Evolutionary conservation across 1,140 invertebrate species (phyloP).

Genomic region (Drosophila fuyamai): DNA sequence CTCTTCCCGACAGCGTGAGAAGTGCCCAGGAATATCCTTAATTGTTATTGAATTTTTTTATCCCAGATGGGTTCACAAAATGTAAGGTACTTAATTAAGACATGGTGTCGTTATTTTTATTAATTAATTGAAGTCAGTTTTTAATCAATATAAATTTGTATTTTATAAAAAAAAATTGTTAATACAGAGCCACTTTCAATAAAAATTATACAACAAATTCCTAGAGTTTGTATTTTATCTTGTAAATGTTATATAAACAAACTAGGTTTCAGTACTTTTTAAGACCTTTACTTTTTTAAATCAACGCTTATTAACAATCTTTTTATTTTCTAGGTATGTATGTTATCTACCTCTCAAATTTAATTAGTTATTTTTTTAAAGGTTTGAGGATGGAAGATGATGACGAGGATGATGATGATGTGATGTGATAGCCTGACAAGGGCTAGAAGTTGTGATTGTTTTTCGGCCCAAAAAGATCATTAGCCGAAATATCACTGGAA

Average conservation of each 20-base stretch:
- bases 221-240: too few relatives aligned
- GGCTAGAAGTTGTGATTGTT: conserved; percentile 3
- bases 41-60: background rate
- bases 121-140: background rate
- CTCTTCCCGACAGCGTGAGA: conserved; percentile 33
- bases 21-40: background rate
- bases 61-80: background rate
- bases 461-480: conserved; percentile 37
- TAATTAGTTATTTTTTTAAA: background rate
- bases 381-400: background rate
- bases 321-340: background rate
- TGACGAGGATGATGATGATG: too few relatives aligned
- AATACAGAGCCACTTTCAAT: too few relatives aligned
- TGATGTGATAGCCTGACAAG: background rate
- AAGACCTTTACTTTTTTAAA: too few relatives aligned
- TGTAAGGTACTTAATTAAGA: background rate
- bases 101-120: background rate
- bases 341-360: too few relatives aligned
- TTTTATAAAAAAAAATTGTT: too few relatives aligned
- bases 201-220: too few relatives aligned
- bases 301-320: too few relatives aligned
- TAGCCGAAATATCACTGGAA: conserved; percentile 31
- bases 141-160: background rate
- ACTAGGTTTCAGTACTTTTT: too few relatives aligned
- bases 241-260: too few relatives aligned